These are phyloP conservation scores for Diabrotica balteata DNA, from an alignment of 2,888 invertebrate genomes.

Conservation along the genomic window DNA sequence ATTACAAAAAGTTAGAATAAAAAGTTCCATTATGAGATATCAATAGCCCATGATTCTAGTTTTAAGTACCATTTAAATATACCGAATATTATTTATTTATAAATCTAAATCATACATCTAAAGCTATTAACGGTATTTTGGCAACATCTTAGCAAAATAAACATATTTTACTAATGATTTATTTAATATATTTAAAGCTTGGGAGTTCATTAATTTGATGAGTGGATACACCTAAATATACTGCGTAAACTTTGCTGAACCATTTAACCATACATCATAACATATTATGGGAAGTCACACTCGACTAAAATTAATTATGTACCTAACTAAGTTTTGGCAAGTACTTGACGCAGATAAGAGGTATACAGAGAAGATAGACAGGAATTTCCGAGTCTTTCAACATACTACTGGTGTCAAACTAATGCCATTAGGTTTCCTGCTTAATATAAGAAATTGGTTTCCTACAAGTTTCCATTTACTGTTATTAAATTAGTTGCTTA, in stretches of 20 bases:
- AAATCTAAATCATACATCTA: too few species aligned
- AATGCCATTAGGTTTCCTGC: slow-evolving; percentile 17
- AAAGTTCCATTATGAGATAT: too few species aligned
- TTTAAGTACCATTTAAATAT: too few species aligned
- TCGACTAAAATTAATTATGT: slow-evolving; percentile 27
- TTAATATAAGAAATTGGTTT: slow-evolving; percentile 5
- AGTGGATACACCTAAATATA: slow-evolving; percentile 14
- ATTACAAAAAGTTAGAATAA: too few species aligned
- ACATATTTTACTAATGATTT: neutral
- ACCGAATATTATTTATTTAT: too few species aligned
- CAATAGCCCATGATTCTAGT: too few species aligned
- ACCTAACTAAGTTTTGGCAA: slow-evolving; percentile 24
- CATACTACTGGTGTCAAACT: slow-evolving; percentile 22
- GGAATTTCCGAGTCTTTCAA: slow-evolving; percentile 20
- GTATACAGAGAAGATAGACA: slow-evolving; percentile 16
- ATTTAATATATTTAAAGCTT: neutral
- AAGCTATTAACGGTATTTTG: too few species aligned
- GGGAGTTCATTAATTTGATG: slow-evolving; percentile 13
- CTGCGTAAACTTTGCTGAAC: slow-evolving; percentile 16
- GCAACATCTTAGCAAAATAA: neutral
- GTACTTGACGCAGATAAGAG: slow-evolving; percentile 26
- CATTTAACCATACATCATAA: slow-evolving; percentile 28
- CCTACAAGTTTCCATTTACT: slow-evolving; percentile 14
- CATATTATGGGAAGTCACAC: slow-evolving; percentile 27
- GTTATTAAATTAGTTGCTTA: slow-evolving; percentile 10